Percentiles rank a stretch among this genome's conserved stretches.
Conservation (phyloP, 2,113 vertebrate species). For the Pelobates fuscus region DNA sequence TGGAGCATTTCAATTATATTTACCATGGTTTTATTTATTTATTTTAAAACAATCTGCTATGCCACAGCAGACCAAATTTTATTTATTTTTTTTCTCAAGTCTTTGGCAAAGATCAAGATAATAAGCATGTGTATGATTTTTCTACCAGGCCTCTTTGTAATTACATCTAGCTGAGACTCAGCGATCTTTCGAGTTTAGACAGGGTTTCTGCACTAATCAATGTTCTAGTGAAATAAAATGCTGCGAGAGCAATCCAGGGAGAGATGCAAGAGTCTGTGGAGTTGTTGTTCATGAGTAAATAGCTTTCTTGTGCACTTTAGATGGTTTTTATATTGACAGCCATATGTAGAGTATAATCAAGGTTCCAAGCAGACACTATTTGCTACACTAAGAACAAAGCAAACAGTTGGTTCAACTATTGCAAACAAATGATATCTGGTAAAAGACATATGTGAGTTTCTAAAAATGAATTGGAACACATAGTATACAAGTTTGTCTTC, state of each 20-base stretch:
- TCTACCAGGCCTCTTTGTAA: slow-evolving; percentile 8
- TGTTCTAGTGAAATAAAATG: neutral
- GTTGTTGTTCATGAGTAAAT: neutral
- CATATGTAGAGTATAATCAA: neutral
- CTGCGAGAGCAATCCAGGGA: neutral
- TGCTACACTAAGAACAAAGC: slow-evolving; percentile 2
- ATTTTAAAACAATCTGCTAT: too few relatives aligned
- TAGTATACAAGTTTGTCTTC: too few relatives aligned
- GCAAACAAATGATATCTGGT: too few relatives aligned
- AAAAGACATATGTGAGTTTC: too few relatives aligned
- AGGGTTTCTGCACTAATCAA: slow-evolving; percentile 4
- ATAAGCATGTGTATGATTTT: neutral
- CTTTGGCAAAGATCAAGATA: neutral
- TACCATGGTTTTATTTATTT: too few relatives aligned
- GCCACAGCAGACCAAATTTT: too few relatives aligned
- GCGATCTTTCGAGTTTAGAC: slow-evolving; percentile 12
- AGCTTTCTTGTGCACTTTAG: neutral
- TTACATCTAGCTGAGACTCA: slow-evolving; percentile 1
- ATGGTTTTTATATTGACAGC: neutral
- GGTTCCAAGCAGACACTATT: neutral
- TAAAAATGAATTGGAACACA: too few relatives aligned
- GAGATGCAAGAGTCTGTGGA: neutral
- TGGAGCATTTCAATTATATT: too few relatives aligned
- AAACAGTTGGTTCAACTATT: too few relatives aligned
- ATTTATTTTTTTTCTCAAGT: too few relatives aligned